These are phyloP conservation scores for Pinna nobilis DNA, from an alignment of 1,140 invertebrate genomes.

Conservation along the genomic window DNA sequence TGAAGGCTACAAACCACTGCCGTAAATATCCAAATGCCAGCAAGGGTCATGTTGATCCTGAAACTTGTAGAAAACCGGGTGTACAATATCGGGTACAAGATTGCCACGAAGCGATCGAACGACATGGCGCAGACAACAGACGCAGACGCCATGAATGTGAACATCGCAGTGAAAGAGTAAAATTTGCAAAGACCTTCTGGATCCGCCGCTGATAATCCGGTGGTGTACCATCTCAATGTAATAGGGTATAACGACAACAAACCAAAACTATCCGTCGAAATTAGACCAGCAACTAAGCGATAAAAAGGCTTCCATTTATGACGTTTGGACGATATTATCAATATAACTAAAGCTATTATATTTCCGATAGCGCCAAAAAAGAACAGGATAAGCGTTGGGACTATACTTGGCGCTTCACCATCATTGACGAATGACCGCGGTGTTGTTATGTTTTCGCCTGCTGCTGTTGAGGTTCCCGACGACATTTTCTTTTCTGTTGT, in stretches of 20 bases:
- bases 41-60: conserved; percentile 51
- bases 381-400: conserved; percentile 44
- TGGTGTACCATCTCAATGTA: too few species aligned
- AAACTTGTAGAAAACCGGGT: too few species aligned
- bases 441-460: too few species aligned
- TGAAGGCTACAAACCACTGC: conserved; percentile 66
- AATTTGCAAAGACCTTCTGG: too few species aligned
- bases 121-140: conserved; percentile 73
- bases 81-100: conserved; percentile 71
- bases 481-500: too few species aligned
- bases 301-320: conserved; percentile 59
- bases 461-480: too few species aligned
- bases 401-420: too few species aligned
- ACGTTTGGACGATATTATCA: conserved; percentile 45
- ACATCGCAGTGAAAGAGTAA: too few species aligned
- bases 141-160: conserved; percentile 31
- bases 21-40: conserved; percentile 61
- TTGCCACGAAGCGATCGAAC: conserved; percentile 72
- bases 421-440: too few species aligned
- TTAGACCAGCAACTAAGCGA: conserved; percentile 58
- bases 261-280: conserved; percentile 61
- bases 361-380: conserved; percentile 58
- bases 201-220: too few species aligned
- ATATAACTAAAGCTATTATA: conserved; percentile 48
- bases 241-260: conserved; percentile 59